phyloP scores from a whole-genome alignment of 2,888 invertebrate genomes.

The Trichogramma dendrolimi region DNA sequence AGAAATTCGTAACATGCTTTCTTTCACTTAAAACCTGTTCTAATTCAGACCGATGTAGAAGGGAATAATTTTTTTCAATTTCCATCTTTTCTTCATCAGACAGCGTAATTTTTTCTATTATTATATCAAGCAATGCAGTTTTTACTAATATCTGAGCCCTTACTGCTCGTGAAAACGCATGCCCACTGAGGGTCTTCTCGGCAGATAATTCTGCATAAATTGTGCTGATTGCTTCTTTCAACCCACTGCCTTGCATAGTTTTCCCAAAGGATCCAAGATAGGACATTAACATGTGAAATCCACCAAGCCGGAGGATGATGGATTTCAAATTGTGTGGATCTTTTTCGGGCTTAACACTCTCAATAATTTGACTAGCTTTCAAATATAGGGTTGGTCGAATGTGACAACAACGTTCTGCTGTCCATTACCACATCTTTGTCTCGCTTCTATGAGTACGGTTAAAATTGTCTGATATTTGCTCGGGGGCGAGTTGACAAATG shows the following conservation, averaged over 20 bases:
- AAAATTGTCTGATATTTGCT: constrained; percentile 26
- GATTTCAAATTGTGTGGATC: constrained; percentile 16
- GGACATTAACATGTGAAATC: constrained; percentile 34
- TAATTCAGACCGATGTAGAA: too few relatives aligned
- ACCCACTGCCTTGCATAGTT: constrained; percentile 32
- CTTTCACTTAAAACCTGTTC: too few relatives aligned
- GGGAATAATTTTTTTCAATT: too few relatives aligned
- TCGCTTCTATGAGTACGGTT: constrained; percentile 20
- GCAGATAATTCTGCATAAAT: constrained; percentile 30
- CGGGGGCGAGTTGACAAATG: constrained; percentile 28
- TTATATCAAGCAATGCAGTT: constrained; percentile 21
- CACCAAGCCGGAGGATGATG: constrained; percentile 33
- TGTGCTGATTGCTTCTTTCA: constrained; percentile 27
- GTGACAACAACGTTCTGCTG: constrained; percentile 24
- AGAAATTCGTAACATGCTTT: too few relatives aligned
- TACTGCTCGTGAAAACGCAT: constrained; percentile 28
- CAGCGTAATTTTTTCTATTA: constrained; percentile 12
- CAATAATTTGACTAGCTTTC: constrained; percentile 23
- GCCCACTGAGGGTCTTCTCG: constrained; percentile 29
- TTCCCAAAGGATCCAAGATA: constrained; percentile 30
- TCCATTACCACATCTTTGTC: constrained; percentile 17
- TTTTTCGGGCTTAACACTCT: constrained; percentile 8
- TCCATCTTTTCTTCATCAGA: not conserved
- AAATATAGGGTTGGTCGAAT: constrained; percentile 31
- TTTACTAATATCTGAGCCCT: constrained; percentile 31